Base-by-base conservation (phyloP, 2,888 invertebrate genomes). In the Cataglyphis rosenhaueri region DNA sequence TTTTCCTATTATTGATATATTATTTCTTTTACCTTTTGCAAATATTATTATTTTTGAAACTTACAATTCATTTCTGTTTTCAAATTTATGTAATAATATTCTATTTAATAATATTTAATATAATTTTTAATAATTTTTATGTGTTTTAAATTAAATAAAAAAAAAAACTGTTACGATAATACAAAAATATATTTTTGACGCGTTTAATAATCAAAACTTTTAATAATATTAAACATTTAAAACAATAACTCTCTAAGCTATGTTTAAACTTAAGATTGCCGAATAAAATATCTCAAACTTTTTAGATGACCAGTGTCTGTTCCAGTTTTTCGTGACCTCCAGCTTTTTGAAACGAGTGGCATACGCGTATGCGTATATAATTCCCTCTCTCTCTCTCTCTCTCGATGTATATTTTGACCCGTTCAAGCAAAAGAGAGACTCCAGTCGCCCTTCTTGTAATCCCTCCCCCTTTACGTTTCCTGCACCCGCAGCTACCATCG, bases 261-360 rank as follows among this genome's bases (percentile, higher is more conserved):
- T 35, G 18, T 1, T 4, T 15, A 68, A 57, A 21, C 18, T 35
- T 32, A 12, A 21, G n/a, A 44, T 57, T n/a, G 15, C 6, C 32
- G 25, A 70, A 21, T 68, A 18, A 10, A 35, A 59, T 38, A 41
- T 38, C n/a, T 64, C 52, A 32, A 59, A 68, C 48, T 81, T 85
- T 44, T 29, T 44, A 10, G 64, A 82, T 79, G 83, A 64, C 82
- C 76, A 84, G 75, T 82, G 78, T 68, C 73, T 66, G 83, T 55
- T 79, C 59, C 38, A 84, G 61, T 82, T 70, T 62, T 66, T n/a
- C 61, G 65, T 73, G 81, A 75, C 75, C 83, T 81, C 83, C 81
- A 61, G 18, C 29, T n/a, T 8, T 38, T 21, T 4, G 6, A 35
- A 65, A 35, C 48, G 44, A 64, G 21, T 41, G 15, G 78, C 83